Base-by-base conservation (phyloP, 2,888 invertebrate species). In the Mylabris sibirica region DNA sequence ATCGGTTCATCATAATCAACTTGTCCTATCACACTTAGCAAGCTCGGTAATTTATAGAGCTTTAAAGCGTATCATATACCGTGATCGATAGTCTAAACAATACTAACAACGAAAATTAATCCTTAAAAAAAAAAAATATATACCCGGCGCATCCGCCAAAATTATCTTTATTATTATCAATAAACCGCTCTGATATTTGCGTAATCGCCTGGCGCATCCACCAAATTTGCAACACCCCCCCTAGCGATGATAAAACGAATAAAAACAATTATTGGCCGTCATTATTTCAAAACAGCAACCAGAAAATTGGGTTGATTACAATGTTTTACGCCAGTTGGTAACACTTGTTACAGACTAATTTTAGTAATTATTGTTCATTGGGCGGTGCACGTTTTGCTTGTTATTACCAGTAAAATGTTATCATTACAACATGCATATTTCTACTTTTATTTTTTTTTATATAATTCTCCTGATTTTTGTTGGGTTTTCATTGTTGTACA, bases 21-120 rank as follows among this genome's bases (percentile, higher is more conserved):
- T 70, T 72, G 68, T 30, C 60, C 57, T 60, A 59, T 24, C 65
- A 60, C 41, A 64, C 57, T 67, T 64, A 60, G 66, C 49, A n/a
- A 38, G 38, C 57, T 63, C 66, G 34, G 65, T 69, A 73, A 73
- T 73, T 73, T 73, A 73, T 71, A 70, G 65, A 70, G 72, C 71
- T 71, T 71, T 71, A 68, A 71, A 74, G 63, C 72, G 68, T 67
- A 67, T 70, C 70, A 70, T 70, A 72, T 71, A 62, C 65, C 66
- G 69, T 73, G 73, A 74, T 74, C 74, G 72, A 73, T 73, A 72
- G 70, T 67, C 44, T n/a, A n/a, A n/a, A 44, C 63, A 68, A 68
- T 73, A n/a, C 6, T 44, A 44, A 2, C 44, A n/a, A 44, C 8
- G 17, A 8, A 4, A 44, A 44, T 44, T 44, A 41, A 41, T 41